Evolutionary conservation across 2,113 vertebrate species (phyloP), one percentile per base, ranked within the genome.

Genomic region (Synodontis membranacea): DNA sequence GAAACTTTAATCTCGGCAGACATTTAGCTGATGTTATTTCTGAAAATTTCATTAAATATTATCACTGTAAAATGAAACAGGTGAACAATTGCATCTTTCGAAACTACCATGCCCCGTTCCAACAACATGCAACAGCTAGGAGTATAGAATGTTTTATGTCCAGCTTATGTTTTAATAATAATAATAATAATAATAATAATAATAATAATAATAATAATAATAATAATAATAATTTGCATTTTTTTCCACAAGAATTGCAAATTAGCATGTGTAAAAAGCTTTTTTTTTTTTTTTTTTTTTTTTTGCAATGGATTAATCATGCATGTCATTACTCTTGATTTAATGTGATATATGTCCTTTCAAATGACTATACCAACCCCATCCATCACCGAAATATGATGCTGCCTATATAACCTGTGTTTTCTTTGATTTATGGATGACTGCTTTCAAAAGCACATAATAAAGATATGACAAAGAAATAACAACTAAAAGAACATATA

Each of bases 341-440:
- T 93, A 94, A 93, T 94, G 91, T 94, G 94, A 94, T 93, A 87
- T 92, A 94, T 92, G 92, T 91, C 92, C 93, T 94, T 93, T 95
- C 93, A 94, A 93, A 94, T 92, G 93, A 93, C 93, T 92, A 94
- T 89, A 87, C 89, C 90, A 88, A 85, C 88, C 80, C 89, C 91
- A 95, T 95, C 91, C 91, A 94, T 94, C 94, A 93, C 89, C 88
- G 82, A 80, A 87, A 75, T 89, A 92, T 90, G 92, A 93, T 89
- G 91, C 91, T 93, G 89, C 88, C 90, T 90, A 92, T 91, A 79
- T 54, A 79, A 79, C n/a, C 19, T 79, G 9, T 72, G 25, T n/a
- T 11, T 8, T 68, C 76, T 82, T 87, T 86, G 39, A 72, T 76
- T 62, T 78, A 72, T 83, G 74, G 10, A 19, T 87, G 60, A 84